phyloP scores from a whole-genome alignment of 1,140 invertebrate genomes.

The Aphaenogaster ashmeadi region DNA sequence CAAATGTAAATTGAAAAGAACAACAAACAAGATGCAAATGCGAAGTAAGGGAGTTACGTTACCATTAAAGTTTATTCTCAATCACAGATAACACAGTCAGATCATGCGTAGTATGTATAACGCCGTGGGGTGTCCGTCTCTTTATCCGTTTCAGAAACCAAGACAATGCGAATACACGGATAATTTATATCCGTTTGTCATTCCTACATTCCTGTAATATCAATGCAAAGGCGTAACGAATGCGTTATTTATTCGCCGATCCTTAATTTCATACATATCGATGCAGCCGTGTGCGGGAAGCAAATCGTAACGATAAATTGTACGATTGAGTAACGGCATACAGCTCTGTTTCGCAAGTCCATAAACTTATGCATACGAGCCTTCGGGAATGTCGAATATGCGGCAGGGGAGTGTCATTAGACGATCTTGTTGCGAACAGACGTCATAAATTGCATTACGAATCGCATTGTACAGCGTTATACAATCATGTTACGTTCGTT shows the following conservation, averaged over 20 bases:
- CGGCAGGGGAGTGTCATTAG: constrained; percentile 30
- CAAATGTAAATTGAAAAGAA: constrained; percentile 2
- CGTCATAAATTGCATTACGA: constrained; percentile 22
- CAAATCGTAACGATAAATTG: constrained; percentile 52
- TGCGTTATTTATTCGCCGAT: constrained; percentile 21
- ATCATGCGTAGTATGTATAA: neutral
- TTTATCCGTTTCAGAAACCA: constrained; percentile 17
- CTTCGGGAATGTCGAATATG: constrained; percentile 23
- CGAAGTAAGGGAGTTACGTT: constrained; percentile 22
- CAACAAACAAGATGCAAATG: constrained; percentile 42
- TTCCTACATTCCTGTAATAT: neutral
- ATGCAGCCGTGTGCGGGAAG: neutral
- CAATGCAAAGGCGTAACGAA: neutral
- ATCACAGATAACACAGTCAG: neutral
- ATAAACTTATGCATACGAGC: constrained; percentile 39
- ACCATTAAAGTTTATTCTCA: constrained; percentile 32
- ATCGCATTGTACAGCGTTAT: constrained; percentile 16
- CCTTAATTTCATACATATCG: constrained; percentile 32
- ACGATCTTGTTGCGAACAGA: neutral
- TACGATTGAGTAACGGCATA: constrained; percentile 45
- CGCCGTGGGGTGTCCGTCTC: neutral
- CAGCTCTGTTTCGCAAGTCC: constrained; percentile 33
- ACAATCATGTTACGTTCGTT: neutral
- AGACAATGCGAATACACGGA: neutral
- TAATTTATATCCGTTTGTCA: constrained; percentile 18